A percentile compares a stretch with the other conserved stretches of the same genome.
Evolutionary conservation across 64 coral and sea anemone species (phyloP).

Genomic region (Pocillopora verrucosa): DNA sequence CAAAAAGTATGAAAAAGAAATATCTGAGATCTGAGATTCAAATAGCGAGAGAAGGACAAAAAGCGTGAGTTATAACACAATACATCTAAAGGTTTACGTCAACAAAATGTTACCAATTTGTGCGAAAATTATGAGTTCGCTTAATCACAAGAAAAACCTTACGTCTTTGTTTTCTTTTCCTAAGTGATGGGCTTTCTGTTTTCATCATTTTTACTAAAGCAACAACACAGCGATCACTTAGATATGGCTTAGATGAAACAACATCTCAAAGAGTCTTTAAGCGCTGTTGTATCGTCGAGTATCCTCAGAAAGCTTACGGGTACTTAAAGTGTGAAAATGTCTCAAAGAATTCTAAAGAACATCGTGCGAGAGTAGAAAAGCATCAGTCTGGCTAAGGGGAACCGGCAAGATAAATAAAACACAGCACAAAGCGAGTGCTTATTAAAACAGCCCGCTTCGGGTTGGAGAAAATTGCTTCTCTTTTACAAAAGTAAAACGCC

Average conservation of each 20-base stretch:
- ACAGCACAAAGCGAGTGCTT: not conserved
- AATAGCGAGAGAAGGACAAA: too few relatives aligned
- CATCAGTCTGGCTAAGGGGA: not conserved
- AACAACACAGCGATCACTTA: not conserved
- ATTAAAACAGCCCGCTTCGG: not conserved
- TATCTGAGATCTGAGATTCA: too few relatives aligned
- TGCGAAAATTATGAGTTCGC: too few relatives aligned
- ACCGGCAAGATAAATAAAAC: not conserved
- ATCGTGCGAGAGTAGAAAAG: not conserved
- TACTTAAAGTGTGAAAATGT: not conserved
- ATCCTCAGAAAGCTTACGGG: not conserved
- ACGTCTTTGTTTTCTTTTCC: too few relatives aligned
- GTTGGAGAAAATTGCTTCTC: not conserved
- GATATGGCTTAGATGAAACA: not conserved
- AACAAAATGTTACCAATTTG: too few relatives aligned
- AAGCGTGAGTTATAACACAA: too few relatives aligned
- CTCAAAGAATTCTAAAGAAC: not conserved
- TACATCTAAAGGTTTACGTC: too few relatives aligned
- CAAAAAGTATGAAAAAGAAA: too few relatives aligned
- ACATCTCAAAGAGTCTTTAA: not conserved
- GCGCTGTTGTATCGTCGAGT: not conserved
- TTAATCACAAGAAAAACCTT: too few relatives aligned
- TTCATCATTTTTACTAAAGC: slow-evolving; percentile 2
- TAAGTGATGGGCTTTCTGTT: not conserved
- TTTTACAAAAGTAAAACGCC: not conserved